Evolutionary conservation across 2,797 vertebrate genomes (phyloP).

Genomic region (Alauda arvensis): DNA sequence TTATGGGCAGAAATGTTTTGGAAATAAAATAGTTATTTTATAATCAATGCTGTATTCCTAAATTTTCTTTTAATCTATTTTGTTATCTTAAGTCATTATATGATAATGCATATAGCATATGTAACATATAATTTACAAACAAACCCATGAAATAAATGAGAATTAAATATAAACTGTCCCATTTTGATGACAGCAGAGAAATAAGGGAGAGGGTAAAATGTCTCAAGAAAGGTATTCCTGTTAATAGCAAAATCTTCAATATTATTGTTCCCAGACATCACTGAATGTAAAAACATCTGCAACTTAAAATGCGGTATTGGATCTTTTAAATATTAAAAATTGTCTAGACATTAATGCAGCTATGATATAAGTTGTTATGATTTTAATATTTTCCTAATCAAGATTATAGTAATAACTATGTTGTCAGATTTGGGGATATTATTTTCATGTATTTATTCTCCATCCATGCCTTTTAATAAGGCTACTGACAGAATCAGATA

Average conservation of each 20-base stretch:
- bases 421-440: background rate
- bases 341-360: background rate
- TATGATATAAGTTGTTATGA: background rate
- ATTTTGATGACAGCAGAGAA: background rate
- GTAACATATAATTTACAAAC: background rate
- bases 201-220: background rate
- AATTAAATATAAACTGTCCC: background rate
- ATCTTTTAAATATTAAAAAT: background rate
- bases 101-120: background rate
- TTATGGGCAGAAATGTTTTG: slow-evolving; percentile 1
- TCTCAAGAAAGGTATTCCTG: background rate
- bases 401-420: background rate
- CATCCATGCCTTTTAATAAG: background rate
- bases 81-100: background rate
- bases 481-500: background rate
- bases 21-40: slow-evolving; percentile 14
- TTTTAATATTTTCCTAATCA: background rate
- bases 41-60: background rate
- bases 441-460: background rate
- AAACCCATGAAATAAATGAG: background rate
- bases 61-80: background rate
- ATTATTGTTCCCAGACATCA: background rate
- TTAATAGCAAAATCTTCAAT: background rate
- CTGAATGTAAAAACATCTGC: background rate
- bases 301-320: background rate